Conservation (phyloP, 2,113 vertebrate species). For the Delphinapterus leucas region DNA sequence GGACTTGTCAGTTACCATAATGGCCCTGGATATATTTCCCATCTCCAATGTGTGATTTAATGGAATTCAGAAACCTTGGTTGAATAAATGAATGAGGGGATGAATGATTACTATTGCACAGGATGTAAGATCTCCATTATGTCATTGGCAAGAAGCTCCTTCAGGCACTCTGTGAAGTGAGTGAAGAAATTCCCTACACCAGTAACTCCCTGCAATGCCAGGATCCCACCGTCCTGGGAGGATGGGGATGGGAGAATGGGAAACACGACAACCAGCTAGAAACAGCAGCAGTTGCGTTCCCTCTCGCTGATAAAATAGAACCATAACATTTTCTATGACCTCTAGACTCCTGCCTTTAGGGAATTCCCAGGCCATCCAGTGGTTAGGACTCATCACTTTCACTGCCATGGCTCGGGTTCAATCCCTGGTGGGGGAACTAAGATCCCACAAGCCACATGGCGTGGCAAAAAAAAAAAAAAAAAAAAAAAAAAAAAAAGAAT, state of each 20-base stretch:
- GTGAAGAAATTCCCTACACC: not conserved
- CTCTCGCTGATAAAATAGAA: not conserved
- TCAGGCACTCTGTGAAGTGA: not conserved
- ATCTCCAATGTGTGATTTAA: not conserved
- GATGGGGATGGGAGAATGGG: too few relatives aligned
- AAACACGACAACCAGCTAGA: not conserved
- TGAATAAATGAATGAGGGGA: not conserved
- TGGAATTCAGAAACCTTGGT: not conserved
- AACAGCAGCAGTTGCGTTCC: not conserved
- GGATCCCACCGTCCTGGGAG: too few relatives aligned
- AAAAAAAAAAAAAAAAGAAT: too few relatives aligned
- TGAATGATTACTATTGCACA: not conserved
- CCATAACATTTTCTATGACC: not conserved
- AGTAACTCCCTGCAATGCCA: too few relatives aligned
- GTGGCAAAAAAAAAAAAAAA: not conserved
- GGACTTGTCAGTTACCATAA: rapidly evolving
- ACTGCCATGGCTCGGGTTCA: not conserved
- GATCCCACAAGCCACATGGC: not conserved
- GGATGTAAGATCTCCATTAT: not conserved
- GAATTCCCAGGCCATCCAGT: not conserved
- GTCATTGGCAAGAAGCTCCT: not conserved
- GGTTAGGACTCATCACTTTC: not conserved
- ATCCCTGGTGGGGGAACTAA: not conserved
- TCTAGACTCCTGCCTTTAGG: not conserved
- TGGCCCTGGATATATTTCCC: not conserved